These are phyloP conservation scores for Proctacanthus coquilletti DNA, from an alignment of 1,140 invertebrate genomes.

Conservation along the genomic window DNA sequence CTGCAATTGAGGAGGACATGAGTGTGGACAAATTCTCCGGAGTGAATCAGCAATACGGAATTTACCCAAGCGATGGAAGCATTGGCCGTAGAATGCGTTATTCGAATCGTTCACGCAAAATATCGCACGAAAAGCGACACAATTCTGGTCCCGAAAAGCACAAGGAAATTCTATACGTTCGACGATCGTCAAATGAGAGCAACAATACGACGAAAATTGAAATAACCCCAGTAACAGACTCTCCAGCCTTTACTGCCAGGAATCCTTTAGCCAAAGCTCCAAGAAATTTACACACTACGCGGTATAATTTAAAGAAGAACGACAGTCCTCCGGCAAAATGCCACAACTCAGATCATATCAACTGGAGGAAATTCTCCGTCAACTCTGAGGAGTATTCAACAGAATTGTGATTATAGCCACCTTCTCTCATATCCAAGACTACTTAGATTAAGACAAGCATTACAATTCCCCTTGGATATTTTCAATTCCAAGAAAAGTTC, in stretches of 20 bases:
- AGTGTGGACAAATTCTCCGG: conserved; percentile 28
- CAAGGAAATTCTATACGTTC: conserved; percentile 24
- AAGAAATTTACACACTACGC: not conserved
- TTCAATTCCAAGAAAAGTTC: no score
- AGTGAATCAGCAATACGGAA: conserved; percentile 14
- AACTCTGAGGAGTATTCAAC: conserved; percentile 28
- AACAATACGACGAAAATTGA: conserved; percentile 23
- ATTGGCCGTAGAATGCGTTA: conserved; percentile 19
- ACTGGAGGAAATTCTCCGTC: conserved; percentile 28
- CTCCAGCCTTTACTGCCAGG: conserved; percentile 21
- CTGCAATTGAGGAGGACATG: conserved; percentile 29
- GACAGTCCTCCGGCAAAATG: conserved; percentile 11
- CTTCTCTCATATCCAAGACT: no score
- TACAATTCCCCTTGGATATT: no score
- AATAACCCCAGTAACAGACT: conserved; percentile 26
- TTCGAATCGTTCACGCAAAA: conserved; percentile 13
- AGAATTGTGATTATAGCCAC: conserved; percentile 27
- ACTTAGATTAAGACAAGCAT: no score
- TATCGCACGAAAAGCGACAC: not conserved
- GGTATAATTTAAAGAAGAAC: not conserved
- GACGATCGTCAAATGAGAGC: conserved; percentile 16
- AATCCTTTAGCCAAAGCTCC: conserved; percentile 22
- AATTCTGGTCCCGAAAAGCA: conserved; percentile 16
- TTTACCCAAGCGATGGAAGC: conserved; percentile 18
- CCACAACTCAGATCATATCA: conserved; percentile 25